Evolutionary conservation across 2,113 vertebrate genomes (phyloP), one percentile per base, ranked within the genome.

Genomic region (Hipposideros armiger): DNA sequence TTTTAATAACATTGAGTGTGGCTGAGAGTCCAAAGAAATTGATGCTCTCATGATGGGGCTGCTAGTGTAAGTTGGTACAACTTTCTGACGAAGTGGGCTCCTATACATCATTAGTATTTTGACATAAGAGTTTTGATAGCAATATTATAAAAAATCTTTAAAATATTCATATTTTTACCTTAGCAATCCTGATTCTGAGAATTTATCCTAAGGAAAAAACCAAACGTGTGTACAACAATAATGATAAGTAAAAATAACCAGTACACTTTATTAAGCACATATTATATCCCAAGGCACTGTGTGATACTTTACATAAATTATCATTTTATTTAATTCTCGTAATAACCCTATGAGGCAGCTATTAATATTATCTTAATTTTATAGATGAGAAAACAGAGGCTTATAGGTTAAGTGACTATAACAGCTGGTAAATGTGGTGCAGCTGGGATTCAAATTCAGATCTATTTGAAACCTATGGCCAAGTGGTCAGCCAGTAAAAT

Each of bases 301-400:
- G 40, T 60, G 40, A 90, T 60, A 96, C 84, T 72, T 89, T 66
- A 93, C 22, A 81, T 62, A 90, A 72, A 90, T 87, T 62, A 85
- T 28, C 56, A 86, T 94, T 50, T 97, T 67, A 89, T 82, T 93
- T 94, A 90, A 80, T 82, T 88, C 70, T 94, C 36, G 58, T 45
- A 80, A 76, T 54, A 96, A 66, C 19, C 30, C 52, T 86, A 70
- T 16, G 32, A 90, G 69, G 64, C 58, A 88, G 45, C 40, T 96
- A 78, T 78, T 58, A 87, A 58, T 83, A 92, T 26, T 88, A 77
- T 80, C 24, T 73, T 89, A 40, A 84, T 78, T 83, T 89, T 73
- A 90, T 11, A 87, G 16, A 74, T 15, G 19, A 91, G 70, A 87
- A 87, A 87, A 95, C 5, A 87, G 47, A 81, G 67, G 52, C 28